Conservation (phyloP, 1,140 invertebrate genomes). For the Drosophila bocqueti region DNA sequence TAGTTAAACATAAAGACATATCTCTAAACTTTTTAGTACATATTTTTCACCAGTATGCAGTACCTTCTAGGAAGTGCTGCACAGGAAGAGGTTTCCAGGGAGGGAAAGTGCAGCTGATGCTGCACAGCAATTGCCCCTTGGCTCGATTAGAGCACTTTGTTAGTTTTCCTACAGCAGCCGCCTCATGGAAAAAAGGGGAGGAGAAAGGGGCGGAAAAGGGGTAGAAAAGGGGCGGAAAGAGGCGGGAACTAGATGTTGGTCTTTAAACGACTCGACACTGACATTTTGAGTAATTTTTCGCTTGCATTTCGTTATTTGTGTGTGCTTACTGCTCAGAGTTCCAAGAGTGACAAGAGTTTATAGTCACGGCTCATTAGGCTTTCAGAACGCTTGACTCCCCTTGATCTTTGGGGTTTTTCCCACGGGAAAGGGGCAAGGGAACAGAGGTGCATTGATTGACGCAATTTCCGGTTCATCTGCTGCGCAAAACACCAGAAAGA, state of each 20-base stretch:
- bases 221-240: background rate
- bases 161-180: conserved; percentile 56
- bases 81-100: background rate
- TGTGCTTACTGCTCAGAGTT: conserved; percentile 14
- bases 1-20: background rate
- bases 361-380: conserved; percentile 64
- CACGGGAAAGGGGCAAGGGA: background rate
- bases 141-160: conserved; percentile 74
- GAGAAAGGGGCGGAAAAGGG: background rate
- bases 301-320: conserved; percentile 49
- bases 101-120: conserved; percentile 23
- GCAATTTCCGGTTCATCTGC: conserved; percentile 40
- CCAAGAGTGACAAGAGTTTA: conserved; percentile 17
- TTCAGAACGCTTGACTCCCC: conserved; percentile 28
- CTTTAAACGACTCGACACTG: conserved; percentile 54
- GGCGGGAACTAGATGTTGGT: conserved; percentile 2
- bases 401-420: background rate
- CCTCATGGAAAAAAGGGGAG: background rate
- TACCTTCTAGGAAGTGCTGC: background rate
- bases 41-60: background rate
- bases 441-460: conserved; percentile 23
- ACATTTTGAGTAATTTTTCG: conserved; percentile 64
- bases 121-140: conserved; percentile 49
- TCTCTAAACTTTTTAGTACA: background rate
- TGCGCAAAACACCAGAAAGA: conserved; percentile 54